phyloP scores from a whole-genome alignment of 2,797 vertebrate genomes.

The Premnoplex brunnescens region DNA sequence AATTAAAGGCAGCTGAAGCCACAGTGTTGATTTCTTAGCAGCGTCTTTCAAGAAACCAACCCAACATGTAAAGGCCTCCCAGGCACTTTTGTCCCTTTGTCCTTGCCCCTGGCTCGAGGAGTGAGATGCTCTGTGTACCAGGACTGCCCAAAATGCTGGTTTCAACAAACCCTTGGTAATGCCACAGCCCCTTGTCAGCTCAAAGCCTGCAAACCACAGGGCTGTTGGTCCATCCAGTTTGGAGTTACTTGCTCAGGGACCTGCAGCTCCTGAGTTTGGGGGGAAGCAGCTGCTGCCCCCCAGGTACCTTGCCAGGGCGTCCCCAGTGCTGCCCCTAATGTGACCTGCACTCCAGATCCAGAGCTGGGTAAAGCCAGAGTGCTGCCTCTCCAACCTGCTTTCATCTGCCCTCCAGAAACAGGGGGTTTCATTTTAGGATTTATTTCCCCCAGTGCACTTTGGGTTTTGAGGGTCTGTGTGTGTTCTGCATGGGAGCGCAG shows the following conservation, averaged over 20 bases:
- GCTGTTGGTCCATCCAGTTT: neutral
- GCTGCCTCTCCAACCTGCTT: neutral
- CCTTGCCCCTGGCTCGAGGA: neutral
- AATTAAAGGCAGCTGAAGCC: neutral
- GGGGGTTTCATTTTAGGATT: neutral
- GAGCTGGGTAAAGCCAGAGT: neutral
- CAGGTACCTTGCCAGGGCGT: neutral
- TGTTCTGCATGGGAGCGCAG: neutral
- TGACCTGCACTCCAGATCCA: neutral
- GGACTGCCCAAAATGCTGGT: neutral
- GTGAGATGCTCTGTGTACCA: neutral
- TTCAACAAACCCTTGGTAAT: neutral
- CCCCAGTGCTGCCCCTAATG: fast-evolving
- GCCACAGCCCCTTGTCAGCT: neutral
- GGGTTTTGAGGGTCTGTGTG: neutral
- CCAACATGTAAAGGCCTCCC: neutral
- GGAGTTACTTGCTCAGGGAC: neutral
- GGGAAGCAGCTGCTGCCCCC: neutral
- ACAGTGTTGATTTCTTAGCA: neutral
- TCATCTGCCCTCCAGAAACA: neutral
- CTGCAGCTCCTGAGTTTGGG: neutral
- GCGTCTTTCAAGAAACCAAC: neutral
- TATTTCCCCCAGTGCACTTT: neutral
- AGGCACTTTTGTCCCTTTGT: neutral
- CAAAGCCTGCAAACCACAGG: fast-evolving